Evolutionary conservation across 2,888 invertebrate species (phyloP).

Genomic region (Miltochrista miniata): DNA sequence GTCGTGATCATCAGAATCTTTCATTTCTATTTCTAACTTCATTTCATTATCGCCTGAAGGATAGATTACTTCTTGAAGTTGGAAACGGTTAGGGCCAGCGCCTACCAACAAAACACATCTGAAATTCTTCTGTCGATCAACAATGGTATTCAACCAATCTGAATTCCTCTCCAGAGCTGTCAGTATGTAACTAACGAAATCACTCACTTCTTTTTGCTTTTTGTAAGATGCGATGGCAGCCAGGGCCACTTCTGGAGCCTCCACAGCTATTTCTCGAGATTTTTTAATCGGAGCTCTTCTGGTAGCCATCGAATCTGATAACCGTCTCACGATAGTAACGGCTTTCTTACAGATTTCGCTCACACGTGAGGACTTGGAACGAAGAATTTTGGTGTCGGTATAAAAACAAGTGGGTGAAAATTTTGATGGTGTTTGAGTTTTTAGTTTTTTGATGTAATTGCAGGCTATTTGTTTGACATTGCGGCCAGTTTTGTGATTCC

Average conservation of each 20-base stretch:
- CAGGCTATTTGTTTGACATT: slow-evolving; percentile 7
- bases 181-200: slow-evolving; percentile 67
- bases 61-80: slow-evolving; percentile 70
- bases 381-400: slow-evolving; percentile 60
- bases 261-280: slow-evolving; percentile 39
- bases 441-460: slow-evolving; percentile 15
- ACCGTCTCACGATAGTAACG: slow-evolving; percentile 45
- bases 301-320: slow-evolving; percentile 43
- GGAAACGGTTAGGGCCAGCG: slow-evolving; percentile 72
- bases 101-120: slow-evolving; percentile 69
- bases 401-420: slow-evolving; percentile 19
- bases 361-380: slow-evolving; percentile 49
- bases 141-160: slow-evolving; percentile 64
- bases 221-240: slow-evolving; percentile 70
- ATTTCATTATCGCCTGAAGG: slow-evolving; percentile 57
- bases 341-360: slow-evolving; percentile 49
- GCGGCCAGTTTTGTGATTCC: background rate
- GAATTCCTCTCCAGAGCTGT: slow-evolving; percentile 65
- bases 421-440: slow-evolving; percentile 18
- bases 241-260: slow-evolving; percentile 64
- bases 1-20: slow-evolving; percentile 70
- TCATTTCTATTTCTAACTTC: slow-evolving; percentile 68
- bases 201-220: slow-evolving; percentile 67
- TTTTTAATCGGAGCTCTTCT: slow-evolving; percentile 50
- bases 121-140: slow-evolving; percentile 63